Conservation (phyloP, 1,140 invertebrate species). For the Parasteatoda tepidariorum region DNA sequence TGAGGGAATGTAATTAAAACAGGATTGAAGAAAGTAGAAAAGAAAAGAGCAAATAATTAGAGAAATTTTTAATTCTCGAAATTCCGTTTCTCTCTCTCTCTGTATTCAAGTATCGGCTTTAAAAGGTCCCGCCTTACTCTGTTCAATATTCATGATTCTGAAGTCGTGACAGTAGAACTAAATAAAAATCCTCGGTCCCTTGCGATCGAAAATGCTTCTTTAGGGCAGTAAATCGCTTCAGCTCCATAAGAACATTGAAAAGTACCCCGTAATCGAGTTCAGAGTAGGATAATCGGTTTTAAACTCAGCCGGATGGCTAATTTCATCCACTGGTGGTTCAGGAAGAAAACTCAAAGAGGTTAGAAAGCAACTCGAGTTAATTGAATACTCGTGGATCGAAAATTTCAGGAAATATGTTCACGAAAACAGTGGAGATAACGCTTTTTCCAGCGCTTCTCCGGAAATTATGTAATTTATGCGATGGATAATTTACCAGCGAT, state of each 20-base stretch:
- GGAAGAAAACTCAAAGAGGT: conserved; percentile 59
- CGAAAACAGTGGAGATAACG: conserved; percentile 53
- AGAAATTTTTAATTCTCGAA: conserved; percentile 37
- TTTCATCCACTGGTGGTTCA: conserved; percentile 52
- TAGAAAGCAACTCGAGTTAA: conserved; percentile 55
- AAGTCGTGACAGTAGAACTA: conserved; percentile 27
- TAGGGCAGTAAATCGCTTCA: conserved; percentile 35
- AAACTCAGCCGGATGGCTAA: conserved; percentile 58
- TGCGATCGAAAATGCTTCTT: conserved; percentile 42
- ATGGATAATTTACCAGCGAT: conserved; percentile 53
- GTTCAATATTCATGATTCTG: conserved; percentile 53
- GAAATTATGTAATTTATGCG: conserved; percentile 60
- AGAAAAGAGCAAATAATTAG: conserved; percentile 44
- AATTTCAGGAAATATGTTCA: conserved; percentile 55
- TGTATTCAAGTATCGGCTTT: neutral
- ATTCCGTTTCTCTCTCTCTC: neutral
- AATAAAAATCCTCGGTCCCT: conserved; percentile 42
- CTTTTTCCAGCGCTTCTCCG: conserved; percentile 42
- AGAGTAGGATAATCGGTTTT: conserved; percentile 43
- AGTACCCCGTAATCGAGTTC: conserved; percentile 56
- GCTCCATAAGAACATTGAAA: conserved; percentile 34
- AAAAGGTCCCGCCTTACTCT: conserved; percentile 25
- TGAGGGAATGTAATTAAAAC: conserved; percentile 28
- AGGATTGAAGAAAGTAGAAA: neutral
- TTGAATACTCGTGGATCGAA: conserved; percentile 57